Evolutionary conservation across 2,888 invertebrate genomes (phyloP).

Genomic region (Cheilosia impressa): DNA sequence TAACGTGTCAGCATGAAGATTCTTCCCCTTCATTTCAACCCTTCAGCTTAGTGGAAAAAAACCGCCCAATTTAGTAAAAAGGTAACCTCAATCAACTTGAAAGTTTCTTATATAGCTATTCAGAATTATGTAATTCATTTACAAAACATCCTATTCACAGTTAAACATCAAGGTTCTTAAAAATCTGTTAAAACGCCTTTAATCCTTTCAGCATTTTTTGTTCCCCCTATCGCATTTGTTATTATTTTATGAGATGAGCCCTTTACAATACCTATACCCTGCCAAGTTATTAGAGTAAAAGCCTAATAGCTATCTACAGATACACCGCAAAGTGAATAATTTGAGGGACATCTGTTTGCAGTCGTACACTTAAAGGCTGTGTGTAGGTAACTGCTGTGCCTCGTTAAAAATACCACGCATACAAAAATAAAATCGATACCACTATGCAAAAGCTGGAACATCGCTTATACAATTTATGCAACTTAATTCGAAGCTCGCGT

Average conservation of each 20-base stretch:
- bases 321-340: slow-evolving; percentile 36
- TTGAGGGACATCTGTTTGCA: slow-evolving; percentile 12
- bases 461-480: slow-evolving; percentile 2
- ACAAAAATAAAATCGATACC: slow-evolving; percentile 12
- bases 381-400: not conserved
- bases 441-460: not conserved
- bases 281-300: not conserved
- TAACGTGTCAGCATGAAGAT: no score
- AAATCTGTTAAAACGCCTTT: no score
- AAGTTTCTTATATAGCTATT: no score
- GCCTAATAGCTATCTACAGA: slow-evolving; percentile 24
- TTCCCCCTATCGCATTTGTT: not conserved
- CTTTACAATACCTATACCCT: not conserved
- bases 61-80: no score
- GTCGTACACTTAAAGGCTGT: not conserved
- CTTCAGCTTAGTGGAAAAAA: no score
- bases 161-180: no score
- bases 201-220: no score
- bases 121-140: no score
- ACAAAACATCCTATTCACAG: no score
- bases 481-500: not conserved
- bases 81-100: no score
- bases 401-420: slow-evolving; percentile 7
- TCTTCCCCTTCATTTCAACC: no score
- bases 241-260: not conserved